phyloP scores from a whole-genome alignment of 2,888 invertebrate species.

The Drosophila atroscutellata region DNA sequence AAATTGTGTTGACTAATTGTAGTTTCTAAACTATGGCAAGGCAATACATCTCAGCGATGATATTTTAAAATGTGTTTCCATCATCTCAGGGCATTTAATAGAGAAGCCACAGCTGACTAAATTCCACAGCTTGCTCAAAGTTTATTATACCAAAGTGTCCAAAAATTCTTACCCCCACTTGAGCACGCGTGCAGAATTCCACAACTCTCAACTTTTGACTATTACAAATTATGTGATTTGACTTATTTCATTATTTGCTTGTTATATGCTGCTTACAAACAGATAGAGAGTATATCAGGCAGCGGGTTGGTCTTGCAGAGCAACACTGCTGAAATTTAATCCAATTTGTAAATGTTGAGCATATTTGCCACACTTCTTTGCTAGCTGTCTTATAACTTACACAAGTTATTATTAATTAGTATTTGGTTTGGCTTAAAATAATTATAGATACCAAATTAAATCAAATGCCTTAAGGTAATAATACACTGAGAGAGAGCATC shows the following conservation, averaged over 20 bases:
- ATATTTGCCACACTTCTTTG: neutral
- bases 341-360: neutral
- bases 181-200: conserved; percentile 63
- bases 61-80: conserved; percentile 30
- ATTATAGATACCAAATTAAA: neutral
- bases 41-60: neutral
- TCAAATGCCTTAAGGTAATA: neutral
- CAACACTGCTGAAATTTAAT: neutral
- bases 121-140: conserved; percentile 30
- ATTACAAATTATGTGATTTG: conserved; percentile 76
- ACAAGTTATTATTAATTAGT: neutral
- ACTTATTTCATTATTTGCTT: conserved; percentile 64
- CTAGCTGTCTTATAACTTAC: neutral
- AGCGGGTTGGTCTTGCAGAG: neutral
- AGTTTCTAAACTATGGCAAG: neutral
- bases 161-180: conserved; percentile 51
- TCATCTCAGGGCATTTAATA: conserved; percentile 18
- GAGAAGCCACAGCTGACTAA: neutral
- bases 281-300: neutral
- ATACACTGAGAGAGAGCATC: neutral
- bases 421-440: neutral
- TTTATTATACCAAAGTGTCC: conserved; percentile 39
- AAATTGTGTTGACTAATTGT: conserved; percentile 10
- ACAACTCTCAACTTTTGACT: conserved; percentile 68
- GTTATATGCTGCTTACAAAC: conserved; percentile 1